Conservation (phyloP, 2,113 vertebrate species). For the human (Homo sapiens) region GRCh38 chr5:78895501-78896000, state of each 20-base stretch:
- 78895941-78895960: not conserved
- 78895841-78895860: not conserved
- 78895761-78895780: not conserved
- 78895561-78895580: not conserved
- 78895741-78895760: not conserved
- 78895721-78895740: not conserved
- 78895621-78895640: not conserved
- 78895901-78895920: not conserved
- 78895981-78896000: not conserved
- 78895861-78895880: not conserved
- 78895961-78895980: not conserved
- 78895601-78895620: not conserved
- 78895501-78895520: not conserved
- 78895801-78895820: not conserved
- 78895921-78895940: not conserved
- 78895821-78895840: not conserved
- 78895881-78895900: not conserved
- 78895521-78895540: not conserved
- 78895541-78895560: not conserved
- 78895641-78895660: not conserved
- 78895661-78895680: not conserved
- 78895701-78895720: not conserved
- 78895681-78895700: not conserved
- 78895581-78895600: not conserved
- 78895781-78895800: not conserved